These are phyloP conservation scores for Zaprionus capensis DNA, from an alignment of 1,140 invertebrate species.

Conservation along the genomic window DNA sequence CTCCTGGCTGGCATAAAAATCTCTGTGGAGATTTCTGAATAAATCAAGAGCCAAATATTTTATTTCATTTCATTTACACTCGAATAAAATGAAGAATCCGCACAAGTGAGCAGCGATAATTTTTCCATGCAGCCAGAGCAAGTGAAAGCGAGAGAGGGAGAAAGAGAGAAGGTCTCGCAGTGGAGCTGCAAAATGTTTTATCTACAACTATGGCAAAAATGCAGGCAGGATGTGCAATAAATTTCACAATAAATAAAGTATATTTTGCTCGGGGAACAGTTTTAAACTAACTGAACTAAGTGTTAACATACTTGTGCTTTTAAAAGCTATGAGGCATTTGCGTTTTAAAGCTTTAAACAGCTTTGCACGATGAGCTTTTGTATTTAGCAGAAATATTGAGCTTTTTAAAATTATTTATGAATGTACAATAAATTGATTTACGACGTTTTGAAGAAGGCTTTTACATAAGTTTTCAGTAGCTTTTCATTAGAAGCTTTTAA, in stretches of 20 bases:
- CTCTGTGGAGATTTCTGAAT: slow-evolving; percentile 63
- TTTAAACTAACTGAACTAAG: neutral
- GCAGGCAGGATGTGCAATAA: slow-evolving; percentile 7
- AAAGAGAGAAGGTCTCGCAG: neutral
- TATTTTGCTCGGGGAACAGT: neutral
- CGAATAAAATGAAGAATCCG: slow-evolving; percentile 45
- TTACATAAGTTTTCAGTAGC: no score
- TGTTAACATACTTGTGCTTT: neutral
- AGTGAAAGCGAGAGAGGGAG: neutral
- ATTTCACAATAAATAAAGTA: slow-evolving; percentile 17
- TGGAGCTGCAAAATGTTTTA: slow-evolving; percentile 14
- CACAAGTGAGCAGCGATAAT: slow-evolving; percentile 16
- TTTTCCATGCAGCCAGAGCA: neutral
- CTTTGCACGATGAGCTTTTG: neutral
- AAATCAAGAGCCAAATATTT: slow-evolving; percentile 76
- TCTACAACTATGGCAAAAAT: slow-evolving; percentile 5
- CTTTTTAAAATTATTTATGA: no score
- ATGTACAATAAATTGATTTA: no score
- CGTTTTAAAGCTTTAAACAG: neutral
- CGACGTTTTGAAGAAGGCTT: no score
- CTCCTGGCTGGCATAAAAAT: slow-evolving; percentile 52
- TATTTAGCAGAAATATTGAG: neutral
- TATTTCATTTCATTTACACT: slow-evolving; percentile 68
- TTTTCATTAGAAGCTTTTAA: no score
- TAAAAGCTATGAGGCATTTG: neutral